Percentiles rank a stretch among this genome's conserved stretches.
These are phyloP conservation scores for Eleginops maclovinus DNA, from an alignment of 2,113 vertebrate genomes.

Conservation along the genomic window DNA sequence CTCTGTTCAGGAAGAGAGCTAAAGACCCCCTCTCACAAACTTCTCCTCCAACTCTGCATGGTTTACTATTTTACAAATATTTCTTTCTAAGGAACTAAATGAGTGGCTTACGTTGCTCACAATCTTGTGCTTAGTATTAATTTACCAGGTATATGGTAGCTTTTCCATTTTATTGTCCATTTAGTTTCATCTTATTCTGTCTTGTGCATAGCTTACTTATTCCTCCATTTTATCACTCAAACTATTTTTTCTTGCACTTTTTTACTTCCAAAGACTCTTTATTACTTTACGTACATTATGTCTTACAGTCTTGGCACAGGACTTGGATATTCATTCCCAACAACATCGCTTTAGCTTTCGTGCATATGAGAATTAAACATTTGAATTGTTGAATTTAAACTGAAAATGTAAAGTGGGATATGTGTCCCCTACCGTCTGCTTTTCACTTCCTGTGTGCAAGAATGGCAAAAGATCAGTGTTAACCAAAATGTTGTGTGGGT, in stretches of 20 bases:
- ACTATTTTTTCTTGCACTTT: no score
- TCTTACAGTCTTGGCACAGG: no score
- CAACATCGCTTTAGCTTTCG: no score
- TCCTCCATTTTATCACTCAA: no score
- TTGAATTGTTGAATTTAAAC: neutral
- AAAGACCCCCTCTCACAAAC: conserved; percentile 11
- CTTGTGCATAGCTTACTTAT: no score
- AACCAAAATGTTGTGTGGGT: neutral
- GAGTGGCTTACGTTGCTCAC: neutral
- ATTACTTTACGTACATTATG: no score
- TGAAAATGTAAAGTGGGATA: neutral
- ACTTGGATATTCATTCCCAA: no score
- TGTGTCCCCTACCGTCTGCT: neutral
- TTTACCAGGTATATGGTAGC: neutral
- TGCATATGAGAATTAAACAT: no score
- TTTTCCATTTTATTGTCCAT: no score
- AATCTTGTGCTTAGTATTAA: neutral
- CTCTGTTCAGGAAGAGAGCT: conserved; percentile 10
- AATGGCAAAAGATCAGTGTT: neutral
- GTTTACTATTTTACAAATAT: conserved; percentile 12
- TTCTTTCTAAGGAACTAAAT: conserved; percentile 3
- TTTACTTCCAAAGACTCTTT: no score
- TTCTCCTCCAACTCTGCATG: neutral
- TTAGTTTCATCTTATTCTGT: no score
- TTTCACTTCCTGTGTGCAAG: neutral